phyloP scores from a whole-genome alignment of 64 coral and sea anemone species.

The Porites australiensis region DNA sequence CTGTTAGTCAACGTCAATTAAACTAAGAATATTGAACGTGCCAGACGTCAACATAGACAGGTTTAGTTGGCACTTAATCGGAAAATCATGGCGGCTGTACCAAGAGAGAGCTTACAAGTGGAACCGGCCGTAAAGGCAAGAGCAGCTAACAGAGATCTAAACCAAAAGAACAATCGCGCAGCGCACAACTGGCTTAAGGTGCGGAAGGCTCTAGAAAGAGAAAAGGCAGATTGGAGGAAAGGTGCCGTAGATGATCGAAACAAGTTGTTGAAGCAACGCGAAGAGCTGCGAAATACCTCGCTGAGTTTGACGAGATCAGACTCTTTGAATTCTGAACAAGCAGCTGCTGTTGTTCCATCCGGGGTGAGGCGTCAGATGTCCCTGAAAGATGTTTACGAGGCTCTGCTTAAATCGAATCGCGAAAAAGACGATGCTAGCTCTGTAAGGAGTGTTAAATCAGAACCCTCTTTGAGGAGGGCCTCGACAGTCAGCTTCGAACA shows the following conservation, averaged over 20 bases:
- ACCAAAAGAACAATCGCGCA: conserved; percentile 37
- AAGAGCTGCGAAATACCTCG: conserved; percentile 16
- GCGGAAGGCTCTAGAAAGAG: not conserved
- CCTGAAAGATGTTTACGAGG: conserved; percentile 44
- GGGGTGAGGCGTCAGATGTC: not conserved
- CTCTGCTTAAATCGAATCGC: not conserved
- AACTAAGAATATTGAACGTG: not conserved
- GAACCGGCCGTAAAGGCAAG: conserved; percentile 14
- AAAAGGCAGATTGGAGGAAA: not conserved
- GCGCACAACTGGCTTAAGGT: conserved; percentile 33
- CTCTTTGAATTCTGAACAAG: not conserved
- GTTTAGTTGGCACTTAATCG: not conserved
- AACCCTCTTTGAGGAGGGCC: not conserved
- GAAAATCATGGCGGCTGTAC: not conserved
- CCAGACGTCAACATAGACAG: conserved; percentile 31
- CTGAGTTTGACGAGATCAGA: not conserved
- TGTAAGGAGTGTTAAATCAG: conserved; percentile 24
- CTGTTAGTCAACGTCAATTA: not conserved
- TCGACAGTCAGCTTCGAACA: conserved; percentile 26
- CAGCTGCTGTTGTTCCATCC: not conserved
- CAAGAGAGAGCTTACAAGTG: conserved; percentile 39
- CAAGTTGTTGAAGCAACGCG: conserved; percentile 30
- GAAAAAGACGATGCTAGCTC: not conserved
- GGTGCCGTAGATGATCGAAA: conserved; percentile 15
- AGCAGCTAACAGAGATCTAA: conserved; percentile 26